phyloP scores from a whole-genome alignment of 2,888 invertebrate species.

The Nephrotoma appendiculata region DNA sequence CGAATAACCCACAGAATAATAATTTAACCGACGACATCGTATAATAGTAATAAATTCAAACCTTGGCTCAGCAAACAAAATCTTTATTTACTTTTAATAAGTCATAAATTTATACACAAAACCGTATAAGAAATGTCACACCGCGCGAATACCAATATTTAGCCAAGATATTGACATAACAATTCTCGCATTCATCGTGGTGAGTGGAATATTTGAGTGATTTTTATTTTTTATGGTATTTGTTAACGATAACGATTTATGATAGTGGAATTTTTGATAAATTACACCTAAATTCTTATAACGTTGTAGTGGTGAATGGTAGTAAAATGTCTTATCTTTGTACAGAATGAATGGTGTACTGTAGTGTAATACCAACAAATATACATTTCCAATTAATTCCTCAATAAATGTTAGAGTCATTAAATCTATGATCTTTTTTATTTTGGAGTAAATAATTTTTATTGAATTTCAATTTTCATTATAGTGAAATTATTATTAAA shows the following conservation, averaged over 20 bases:
- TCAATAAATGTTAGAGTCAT: neutral
- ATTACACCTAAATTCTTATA: neutral
- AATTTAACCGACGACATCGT: neutral
- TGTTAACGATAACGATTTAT: neutral
- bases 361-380: neutral
- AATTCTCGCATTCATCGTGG: neutral
- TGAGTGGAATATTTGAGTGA: neutral
- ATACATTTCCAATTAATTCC: neutral
- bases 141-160: neutral
- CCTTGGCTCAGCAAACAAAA: neutral
- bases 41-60: neutral
- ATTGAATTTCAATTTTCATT: neutral
- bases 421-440: neutral
- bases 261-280: neutral
- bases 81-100: neutral
- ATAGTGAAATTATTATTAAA: too few relatives aligned
- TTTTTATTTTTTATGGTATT: neutral
- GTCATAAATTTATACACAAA: neutral
- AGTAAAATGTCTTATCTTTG: neutral
- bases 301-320: neutral
- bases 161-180: neutral
- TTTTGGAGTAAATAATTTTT: neutral
- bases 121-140: neutral
- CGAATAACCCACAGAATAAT: neutral
- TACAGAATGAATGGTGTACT: neutral